These are phyloP conservation scores for Metallyticus violacea DNA, from an alignment of 2,888 invertebrate genomes.

Conservation along the genomic window DNA sequence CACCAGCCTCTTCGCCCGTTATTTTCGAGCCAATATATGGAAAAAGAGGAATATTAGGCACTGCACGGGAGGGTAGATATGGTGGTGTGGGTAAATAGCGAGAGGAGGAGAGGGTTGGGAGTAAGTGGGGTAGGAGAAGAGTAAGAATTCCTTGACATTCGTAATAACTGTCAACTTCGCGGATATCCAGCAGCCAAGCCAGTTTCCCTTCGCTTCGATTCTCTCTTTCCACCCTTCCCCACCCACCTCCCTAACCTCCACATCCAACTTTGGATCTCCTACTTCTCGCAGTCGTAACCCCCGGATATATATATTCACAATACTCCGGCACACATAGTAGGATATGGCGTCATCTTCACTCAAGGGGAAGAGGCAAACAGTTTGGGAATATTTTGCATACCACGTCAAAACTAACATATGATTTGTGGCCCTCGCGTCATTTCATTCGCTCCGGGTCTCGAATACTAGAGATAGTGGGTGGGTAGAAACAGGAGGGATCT, in stretches of 20 bases:
- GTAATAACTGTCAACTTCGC: conserved; percentile 32
- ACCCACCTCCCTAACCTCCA: neutral
- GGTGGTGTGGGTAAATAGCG: too few species aligned
- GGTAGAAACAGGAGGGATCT: neutral
- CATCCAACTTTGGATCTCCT: too few species aligned
- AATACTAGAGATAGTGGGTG: conserved; percentile 16
- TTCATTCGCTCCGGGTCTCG: conserved; percentile 20
- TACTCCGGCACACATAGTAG: neutral
- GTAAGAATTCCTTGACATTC: conserved; percentile 30
- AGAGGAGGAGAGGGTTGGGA: conserved; percentile 1
- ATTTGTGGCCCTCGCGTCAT: conserved; percentile 31
- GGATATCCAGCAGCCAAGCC: conserved; percentile 24
- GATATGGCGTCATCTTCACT: conserved; percentile 11
- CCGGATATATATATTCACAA: conserved; percentile 14
- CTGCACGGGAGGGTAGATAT: too few species aligned
- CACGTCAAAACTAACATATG: conserved; percentile 32
- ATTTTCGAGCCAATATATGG: conserved; percentile 15
- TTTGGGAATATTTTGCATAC: conserved; percentile 31
- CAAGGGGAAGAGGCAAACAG: conserved; percentile 13
- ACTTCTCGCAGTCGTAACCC: neutral
- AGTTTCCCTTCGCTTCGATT: conserved; percentile 18
- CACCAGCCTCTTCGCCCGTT: neutral
- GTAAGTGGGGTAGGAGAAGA: neutral
- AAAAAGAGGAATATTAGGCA: conserved; percentile 11
- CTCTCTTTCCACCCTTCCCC: conserved; percentile 9